Percentiles rank a stretch among this genome's conserved stretches.
Conservation (phyloP, 2,888 invertebrate species). For the Lasioglossum leucozonium region DNA sequence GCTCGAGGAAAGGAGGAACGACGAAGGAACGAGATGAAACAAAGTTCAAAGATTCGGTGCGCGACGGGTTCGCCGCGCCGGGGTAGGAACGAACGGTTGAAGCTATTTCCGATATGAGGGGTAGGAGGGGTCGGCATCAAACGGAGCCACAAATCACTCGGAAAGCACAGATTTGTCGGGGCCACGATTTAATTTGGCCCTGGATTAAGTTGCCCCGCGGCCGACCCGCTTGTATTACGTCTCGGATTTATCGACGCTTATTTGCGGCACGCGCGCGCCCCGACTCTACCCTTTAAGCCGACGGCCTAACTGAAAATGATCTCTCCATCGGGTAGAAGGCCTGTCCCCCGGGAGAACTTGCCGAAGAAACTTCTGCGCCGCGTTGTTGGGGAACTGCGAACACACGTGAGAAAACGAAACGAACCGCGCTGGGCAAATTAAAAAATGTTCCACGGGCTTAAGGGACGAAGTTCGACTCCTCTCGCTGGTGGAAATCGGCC, state of each 20-base stretch:
- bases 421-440: neutral
- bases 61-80: slow-evolving; percentile 17
- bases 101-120: slow-evolving; percentile 64
- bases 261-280: slow-evolving; percentile 60
- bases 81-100: slow-evolving; percentile 39
- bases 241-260: slow-evolving; percentile 66
- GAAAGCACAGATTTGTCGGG: slow-evolving; percentile 73
- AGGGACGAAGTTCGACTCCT: neutral
- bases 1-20: neutral
- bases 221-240: slow-evolving; percentile 52
- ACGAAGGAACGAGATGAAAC: slow-evolving; percentile 13
- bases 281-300: slow-evolving; percentile 37
- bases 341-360: slow-evolving; percentile 14
- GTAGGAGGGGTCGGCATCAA: slow-evolving; percentile 62
- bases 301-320: slow-evolving; percentile 46
- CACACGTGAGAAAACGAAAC: no score
- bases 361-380: neutral
- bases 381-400: neutral
- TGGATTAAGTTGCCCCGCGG: slow-evolving; percentile 66
- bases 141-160: slow-evolving; percentile 72
- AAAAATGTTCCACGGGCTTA: neutral
- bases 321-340: slow-evolving; percentile 34
- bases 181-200: slow-evolving; percentile 68
- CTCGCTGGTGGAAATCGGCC: neutral
- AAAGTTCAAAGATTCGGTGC: slow-evolving; percentile 23